Evolutionary conservation across 2,888 invertebrate genomes (phyloP), one percentile per base, ranked within the genome.

Genomic region (Epistrophe eligans): DNA sequence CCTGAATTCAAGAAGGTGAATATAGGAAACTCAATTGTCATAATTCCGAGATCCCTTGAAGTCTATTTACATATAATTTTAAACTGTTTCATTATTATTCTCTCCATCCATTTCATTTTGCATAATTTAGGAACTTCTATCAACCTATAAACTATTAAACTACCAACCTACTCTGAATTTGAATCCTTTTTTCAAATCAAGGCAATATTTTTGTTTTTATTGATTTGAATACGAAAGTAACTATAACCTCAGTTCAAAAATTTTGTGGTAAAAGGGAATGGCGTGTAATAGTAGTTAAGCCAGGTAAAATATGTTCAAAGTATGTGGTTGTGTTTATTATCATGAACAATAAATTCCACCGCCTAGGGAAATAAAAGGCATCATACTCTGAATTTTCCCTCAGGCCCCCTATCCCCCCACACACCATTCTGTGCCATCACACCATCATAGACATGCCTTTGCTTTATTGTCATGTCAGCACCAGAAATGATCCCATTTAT

Each of bases 401-500:
- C 13, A 10, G 2, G 4, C 38, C 35, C 1, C 35, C 35, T 13
- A 7, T 24, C 52, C 6, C 8, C 2, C 24, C 3, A 10, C 28
- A 9, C 7, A 24, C 24, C 1, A 24, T 52, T 24, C 24, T 6
- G n/a, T 6, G 28, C 55, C 55, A 15, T 55, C 60, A 24, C 32
- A 32, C 24, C 24, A 24, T 24, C 24, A 24, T 24, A 19, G 66
- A 48, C 48, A 66, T 66, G 24, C 19, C 52, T 40, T 67, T 74
- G 81, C 55, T 81, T 67, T 74, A 32, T 76, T 71, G 45, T 66
- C 66, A 40, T 73, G 73, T 79, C 80, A 74, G 67, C 74, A 40
- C 67, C 76, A 70, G 38, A 66, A 76, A 62, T 76, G 67, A 76
- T 76, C 55, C 76, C 70, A 81, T 81, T 76, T 67, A 76, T 81